Evolutionary conservation across 2,888 invertebrate genomes (phyloP).

Genomic region (Autographa pulchrina): DNA sequence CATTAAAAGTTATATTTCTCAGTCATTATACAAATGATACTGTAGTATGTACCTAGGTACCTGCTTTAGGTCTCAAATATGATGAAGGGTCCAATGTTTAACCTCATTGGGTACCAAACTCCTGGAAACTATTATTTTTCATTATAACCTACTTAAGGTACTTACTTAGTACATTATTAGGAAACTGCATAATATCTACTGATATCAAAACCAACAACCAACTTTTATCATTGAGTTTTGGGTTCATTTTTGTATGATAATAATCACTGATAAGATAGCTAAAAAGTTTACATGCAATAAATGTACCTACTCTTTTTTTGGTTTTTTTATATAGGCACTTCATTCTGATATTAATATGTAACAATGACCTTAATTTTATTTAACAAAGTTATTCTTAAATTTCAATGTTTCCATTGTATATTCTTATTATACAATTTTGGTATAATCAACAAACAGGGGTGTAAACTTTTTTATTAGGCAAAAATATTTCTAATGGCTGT

Average conservation of each 20-base stretch:
- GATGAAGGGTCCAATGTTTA: too few species aligned
- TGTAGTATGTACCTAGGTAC: too few species aligned
- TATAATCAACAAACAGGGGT: conserved; percentile 28
- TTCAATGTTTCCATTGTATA: conserved; percentile 19
- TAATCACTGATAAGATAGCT: conserved; percentile 6
- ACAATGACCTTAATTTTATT: conserved; percentile 5
- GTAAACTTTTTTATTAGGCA: conserved; percentile 37
- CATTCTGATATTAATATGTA: neutral
- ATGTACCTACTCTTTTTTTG: neutral
- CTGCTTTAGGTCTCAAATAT: too few species aligned
- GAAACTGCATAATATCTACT: neutral
- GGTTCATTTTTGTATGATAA: neutral
- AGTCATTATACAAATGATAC: too few species aligned
- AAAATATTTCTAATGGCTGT: conserved; percentile 46
- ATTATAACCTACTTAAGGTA: neutral
- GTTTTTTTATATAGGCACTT: neutral
- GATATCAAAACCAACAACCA: neutral
- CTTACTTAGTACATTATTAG: neutral
- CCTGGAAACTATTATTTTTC: neutral
- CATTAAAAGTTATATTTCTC: too few species aligned
- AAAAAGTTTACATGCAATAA: neutral
- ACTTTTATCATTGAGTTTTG: neutral
- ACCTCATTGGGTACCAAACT: neutral
- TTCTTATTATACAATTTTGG: conserved; percentile 18
- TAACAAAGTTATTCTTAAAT: conserved; percentile 12